Conservation (phyloP, 2,113 vertebrate genomes). For the Mola mola region DNA sequence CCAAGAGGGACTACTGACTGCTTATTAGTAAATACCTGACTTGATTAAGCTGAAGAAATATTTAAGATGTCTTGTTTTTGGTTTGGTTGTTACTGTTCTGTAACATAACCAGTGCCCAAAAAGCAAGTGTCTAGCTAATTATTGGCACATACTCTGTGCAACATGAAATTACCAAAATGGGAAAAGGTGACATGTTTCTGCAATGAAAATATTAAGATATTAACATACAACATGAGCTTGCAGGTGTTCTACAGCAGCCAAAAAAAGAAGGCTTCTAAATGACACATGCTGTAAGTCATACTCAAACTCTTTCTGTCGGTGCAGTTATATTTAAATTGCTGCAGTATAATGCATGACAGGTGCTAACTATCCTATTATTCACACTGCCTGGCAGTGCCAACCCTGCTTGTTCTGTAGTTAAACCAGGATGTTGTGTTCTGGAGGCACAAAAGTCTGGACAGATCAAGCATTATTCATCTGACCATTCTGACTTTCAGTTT, state of each 20-base stretch:
- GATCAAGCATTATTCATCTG: slow-evolving; percentile 17
- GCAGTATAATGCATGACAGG: slow-evolving; percentile 30
- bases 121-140: no score
- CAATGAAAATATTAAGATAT: no score
- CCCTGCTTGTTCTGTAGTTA: slow-evolving; percentile 26
- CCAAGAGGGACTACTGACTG: no score
- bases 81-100: no score
- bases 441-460: slow-evolving; percentile 3
- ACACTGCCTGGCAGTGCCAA: slow-evolving; percentile 23
- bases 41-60: no score
- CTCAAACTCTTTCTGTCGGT: slow-evolving; percentile 24
- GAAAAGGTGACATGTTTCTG: no score
- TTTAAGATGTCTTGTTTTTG: no score
- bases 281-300: slow-evolving; percentile 35
- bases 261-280: slow-evolving; percentile 22
- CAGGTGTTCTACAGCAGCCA: slow-evolving; percentile 1
- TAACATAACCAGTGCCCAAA: no score
- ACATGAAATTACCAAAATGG: no score
- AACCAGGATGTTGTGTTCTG: slow-evolving; percentile 15
- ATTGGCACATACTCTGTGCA: no score
- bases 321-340: slow-evolving; percentile 34
- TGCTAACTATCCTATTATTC: slow-evolving; percentile 26
- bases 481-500: slow-evolving; percentile 9
- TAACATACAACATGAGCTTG: neutral
- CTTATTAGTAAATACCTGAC: no score